Percentiles rank a stretch among this genome's conserved stretches.
Evolutionary conservation across 2,113 vertebrate species (phyloP).

Genomic region (Cichladusa arquata): DNA sequence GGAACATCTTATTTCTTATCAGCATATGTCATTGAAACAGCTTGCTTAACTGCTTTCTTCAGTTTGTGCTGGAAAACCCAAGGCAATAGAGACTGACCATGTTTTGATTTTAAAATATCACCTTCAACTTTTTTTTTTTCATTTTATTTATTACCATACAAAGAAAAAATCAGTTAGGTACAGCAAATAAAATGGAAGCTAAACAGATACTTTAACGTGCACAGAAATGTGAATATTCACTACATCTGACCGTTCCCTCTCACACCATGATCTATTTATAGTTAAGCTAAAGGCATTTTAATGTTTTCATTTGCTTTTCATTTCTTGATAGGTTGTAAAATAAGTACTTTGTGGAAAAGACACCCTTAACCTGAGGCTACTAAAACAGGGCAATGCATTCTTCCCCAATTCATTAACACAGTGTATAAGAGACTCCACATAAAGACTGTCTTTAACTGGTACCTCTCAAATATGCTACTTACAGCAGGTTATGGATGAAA

Average conservation of each 20-base stretch:
- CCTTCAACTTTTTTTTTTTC: neutral
- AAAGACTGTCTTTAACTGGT: neutral
- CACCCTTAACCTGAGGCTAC: neutral
- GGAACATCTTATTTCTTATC: neutral
- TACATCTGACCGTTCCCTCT: neutral
- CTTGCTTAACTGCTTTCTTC: neutral
- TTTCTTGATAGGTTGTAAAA: neutral
- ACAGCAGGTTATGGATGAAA: neutral
- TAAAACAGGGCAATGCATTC: neutral
- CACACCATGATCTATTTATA: neutral
- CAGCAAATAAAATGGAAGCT: neutral
- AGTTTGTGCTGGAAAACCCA: neutral
- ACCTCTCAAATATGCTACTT: neutral
- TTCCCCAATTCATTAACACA: neutral
- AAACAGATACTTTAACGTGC: neutral
- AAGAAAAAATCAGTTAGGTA: neutral
- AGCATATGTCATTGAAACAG: neutral
- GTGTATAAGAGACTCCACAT: neutral
- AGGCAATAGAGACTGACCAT: neutral
- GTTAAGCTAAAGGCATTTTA: neutral
- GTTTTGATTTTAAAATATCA: neutral
- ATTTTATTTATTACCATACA: neutral
- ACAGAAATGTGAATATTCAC: neutral
- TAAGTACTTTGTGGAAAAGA: neutral
- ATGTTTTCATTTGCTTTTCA: neutral